A percentile compares a stretch with the other conserved stretches of the same genome.
These are phyloP conservation scores for Asarcornis scutulata DNA, from an alignment of 2,113 vertebrate species.

Conservation along the genomic window DNA sequence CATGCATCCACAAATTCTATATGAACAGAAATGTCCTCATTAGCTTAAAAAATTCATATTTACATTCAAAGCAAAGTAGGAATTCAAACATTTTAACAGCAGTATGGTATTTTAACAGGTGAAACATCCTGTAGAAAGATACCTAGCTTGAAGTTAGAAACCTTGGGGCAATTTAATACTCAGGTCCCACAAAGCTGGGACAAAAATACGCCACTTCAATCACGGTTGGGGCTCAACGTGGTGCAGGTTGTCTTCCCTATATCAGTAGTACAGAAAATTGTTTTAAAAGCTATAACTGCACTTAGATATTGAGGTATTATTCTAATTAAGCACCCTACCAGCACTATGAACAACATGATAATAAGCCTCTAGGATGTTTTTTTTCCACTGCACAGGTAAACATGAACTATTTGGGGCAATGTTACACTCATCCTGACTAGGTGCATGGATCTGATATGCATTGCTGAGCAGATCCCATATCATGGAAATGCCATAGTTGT, in stretches of 20 bases:
- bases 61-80: background rate
- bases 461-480: background rate
- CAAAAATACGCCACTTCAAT: background rate
- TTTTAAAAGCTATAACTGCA: background rate
- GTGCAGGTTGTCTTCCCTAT: background rate
- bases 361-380: background rate
- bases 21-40: background rate
- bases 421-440: background rate
- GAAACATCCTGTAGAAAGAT: background rate
- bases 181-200: background rate
- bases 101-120: too few species aligned
- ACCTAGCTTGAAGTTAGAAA: background rate
- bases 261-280: background rate
- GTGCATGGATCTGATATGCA: accelerated
- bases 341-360: background rate
- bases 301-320: background rate
- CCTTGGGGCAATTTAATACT: background rate
- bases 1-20: background rate
- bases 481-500: background rate
- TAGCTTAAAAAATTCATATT: background rate
- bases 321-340: background rate
- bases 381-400: background rate
- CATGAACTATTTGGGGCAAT: background rate
- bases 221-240: accelerated
- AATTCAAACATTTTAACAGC: background rate